Evolutionary conservation across 2,113 vertebrate species (phyloP), one percentile per base, ranked within the genome.

Genomic region (Triplophysa dalaica): DNA sequence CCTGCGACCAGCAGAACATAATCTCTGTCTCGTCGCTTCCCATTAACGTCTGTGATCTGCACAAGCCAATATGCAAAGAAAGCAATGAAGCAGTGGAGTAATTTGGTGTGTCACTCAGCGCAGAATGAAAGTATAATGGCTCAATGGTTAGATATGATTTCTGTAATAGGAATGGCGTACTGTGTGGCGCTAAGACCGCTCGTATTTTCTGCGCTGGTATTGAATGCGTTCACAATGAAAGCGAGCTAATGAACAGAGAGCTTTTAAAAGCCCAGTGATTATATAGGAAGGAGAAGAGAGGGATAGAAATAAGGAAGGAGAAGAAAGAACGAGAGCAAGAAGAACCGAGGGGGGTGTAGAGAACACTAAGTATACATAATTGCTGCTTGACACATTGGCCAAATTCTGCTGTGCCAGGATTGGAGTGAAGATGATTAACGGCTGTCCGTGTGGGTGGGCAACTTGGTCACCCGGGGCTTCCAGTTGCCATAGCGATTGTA

Each of bases 401-500:
- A 90, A 91, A 91, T 94, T 94, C 93, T 96, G 91, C 93, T 93
- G 91, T 92, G 88, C 90, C 89, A 93, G 90, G 93, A 94, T 94
- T 93, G 92, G 88, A 86, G 87, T 85, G 89, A 91, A 91, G 90
- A 92, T 94, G 91, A 95, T 94, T 93, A 95, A 94, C 91, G 91
- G 90, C 87, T 92, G 90, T 93, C 92, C 83, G 83, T 87, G 90
- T 94, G 89, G 92, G 89, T 86, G 87, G 89, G 89, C 79, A 89
- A 89, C 88, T 78, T 86, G 87, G 88, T 94, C 91, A 85, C 87
- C 1, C 78, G 83, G 90, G 92, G 85, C 86, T 87, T 87, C 92
- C 80, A 87, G 83, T 93, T 92, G 93, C 88, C 87, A 92, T 93
- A 92, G 54, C 83, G 88, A 93, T 93, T 91, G 91, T 79, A 89